A percentile compares a stretch with the other conserved stretches of the same genome.
phyloP scores from a whole-genome alignment of 2,797 vertebrate species.

The Clarias fuscus region DNA sequence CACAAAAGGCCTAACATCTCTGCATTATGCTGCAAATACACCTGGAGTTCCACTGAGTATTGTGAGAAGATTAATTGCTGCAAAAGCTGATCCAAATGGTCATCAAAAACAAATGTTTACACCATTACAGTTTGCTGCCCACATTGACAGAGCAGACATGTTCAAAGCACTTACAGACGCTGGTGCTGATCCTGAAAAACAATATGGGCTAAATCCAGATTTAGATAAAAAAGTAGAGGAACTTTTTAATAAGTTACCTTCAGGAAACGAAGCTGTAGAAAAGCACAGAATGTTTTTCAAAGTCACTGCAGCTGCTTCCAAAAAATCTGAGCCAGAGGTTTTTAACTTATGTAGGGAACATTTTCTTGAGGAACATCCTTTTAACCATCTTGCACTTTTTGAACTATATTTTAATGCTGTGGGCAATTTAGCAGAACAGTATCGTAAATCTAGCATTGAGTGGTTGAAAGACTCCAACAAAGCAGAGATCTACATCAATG shows the following conservation, averaged over 20 bases:
- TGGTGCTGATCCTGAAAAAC: conserved; percentile 13
- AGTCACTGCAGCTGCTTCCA: accelerated
- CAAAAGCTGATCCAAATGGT: conserved; percentile 52
- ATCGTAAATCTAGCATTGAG: conserved; percentile 44
- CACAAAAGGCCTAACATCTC: accelerated
- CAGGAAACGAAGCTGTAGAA: conserved; percentile 19
- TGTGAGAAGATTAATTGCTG: conserved; percentile 53
- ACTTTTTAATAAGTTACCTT: conserved; percentile 38
- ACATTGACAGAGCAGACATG: conserved; percentile 36
- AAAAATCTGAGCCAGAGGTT: conserved; percentile 38
- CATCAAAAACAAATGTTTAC: accelerated
- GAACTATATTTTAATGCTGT: background rate
- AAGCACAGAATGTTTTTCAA: conserved; percentile 30
- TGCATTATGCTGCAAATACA: conserved; percentile 53
- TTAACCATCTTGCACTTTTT: conserved; percentile 31
- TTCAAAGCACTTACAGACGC: conserved; percentile 46
- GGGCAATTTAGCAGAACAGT: accelerated
- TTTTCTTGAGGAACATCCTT: conserved; percentile 60
- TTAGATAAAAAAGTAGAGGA: conserved; percentile 32
- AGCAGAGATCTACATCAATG: conserved; percentile 49
- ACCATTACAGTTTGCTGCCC: conserved; percentile 56
- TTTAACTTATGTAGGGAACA: conserved; percentile 1
- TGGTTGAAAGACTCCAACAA: conserved; percentile 60
- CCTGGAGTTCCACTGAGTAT: conserved; percentile 31
- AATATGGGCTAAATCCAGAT: accelerated